Percentiles rank a stretch among this genome's conserved stretches.
These are phyloP conservation scores for Zeuzera pyrina DNA, from an alignment of 2,888 invertebrate genomes.

Conservation along the genomic window DNA sequence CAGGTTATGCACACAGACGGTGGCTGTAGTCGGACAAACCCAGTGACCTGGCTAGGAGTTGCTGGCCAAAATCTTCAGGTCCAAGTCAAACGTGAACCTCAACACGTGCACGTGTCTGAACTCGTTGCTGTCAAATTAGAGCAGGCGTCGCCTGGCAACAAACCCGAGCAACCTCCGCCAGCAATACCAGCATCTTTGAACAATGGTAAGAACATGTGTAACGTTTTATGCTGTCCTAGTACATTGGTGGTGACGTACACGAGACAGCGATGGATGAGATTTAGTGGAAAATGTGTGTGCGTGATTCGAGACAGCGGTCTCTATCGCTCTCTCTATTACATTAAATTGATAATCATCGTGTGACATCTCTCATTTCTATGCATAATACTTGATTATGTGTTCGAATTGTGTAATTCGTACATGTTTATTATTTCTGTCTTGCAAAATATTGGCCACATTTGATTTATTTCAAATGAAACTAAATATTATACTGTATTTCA, in stretches of 20 bases:
- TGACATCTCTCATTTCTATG: too few species aligned
- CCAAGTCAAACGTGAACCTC: constrained; percentile 79
- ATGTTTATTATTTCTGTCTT: too few species aligned
- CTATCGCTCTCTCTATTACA: too few species aligned
- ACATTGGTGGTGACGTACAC: constrained; percentile 24
- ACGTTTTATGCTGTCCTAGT: constrained; percentile 26
- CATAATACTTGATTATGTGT: too few species aligned
- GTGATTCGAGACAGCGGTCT: too few species aligned
- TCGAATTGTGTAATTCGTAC: too few species aligned
- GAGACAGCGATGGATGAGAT: constrained; percentile 27
- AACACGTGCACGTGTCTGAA: constrained; percentile 70
- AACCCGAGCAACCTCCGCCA: constrained; percentile 55
- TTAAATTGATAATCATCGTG: too few species aligned
- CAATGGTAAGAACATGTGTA: constrained; percentile 54
- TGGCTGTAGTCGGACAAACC: constrained; percentile 81
- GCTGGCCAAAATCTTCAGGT: constrained; percentile 64
- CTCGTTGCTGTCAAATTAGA: constrained; percentile 77
- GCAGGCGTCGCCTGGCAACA: constrained; percentile 76
- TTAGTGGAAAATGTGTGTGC: too few species aligned
- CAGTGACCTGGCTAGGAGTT: constrained; percentile 75
- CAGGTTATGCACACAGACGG: constrained; percentile 67
- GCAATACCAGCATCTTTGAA: constrained; percentile 59
- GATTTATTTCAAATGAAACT: too few species aligned
- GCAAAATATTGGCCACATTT: too few species aligned
- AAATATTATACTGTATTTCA: too few species aligned